Conservation (phyloP, 53 echinoderm and acorn worm species). For the Echinarachnius parma region DNA sequence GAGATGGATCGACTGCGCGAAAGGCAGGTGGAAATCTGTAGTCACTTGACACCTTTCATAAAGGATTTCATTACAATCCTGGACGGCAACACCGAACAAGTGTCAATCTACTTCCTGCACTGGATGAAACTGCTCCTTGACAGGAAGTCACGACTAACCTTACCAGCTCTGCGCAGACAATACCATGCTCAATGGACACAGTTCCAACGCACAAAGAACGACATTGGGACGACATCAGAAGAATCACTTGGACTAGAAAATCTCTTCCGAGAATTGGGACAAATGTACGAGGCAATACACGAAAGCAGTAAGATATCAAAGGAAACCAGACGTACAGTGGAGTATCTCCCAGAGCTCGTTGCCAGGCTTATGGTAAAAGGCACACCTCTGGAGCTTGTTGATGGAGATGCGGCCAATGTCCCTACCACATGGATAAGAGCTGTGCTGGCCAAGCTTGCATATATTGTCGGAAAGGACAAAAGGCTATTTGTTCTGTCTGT, state of each 20-base stretch:
- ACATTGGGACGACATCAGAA: too few relatives aligned
- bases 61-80: slow-evolving; percentile 23
- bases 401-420: slow-evolving; percentile 50
- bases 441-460: slow-evolving; percentile 16
- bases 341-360: slow-evolving; percentile 34
- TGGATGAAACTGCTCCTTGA: slow-evolving; percentile 16
- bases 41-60: neutral
- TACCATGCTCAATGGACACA: slow-evolving; percentile 7
- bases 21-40: slow-evolving; percentile 33
- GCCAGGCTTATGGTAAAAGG: slow-evolving; percentile 30
- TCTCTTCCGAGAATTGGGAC: slow-evolving; percentile 43
- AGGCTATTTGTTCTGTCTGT: slow-evolving; percentile 31
- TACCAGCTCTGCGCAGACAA: slow-evolving; percentile 16
- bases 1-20: slow-evolving; percentile 30
- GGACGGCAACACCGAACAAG: neutral
- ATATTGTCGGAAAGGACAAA: slow-evolving; percentile 12
- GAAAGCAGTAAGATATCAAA: neutral
- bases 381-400: slow-evolving; percentile 43
- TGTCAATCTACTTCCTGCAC: slow-evolving; percentile 33
- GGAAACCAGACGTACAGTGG: neutral
- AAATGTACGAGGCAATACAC: too few relatives aligned
- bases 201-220: slow-evolving; percentile 17
- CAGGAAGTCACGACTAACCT: slow-evolving; percentile 11
- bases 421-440: slow-evolving; percentile 45
- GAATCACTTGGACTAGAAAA: slow-evolving; percentile 46